phyloP scores from a whole-genome alignment of 2,888 invertebrate genomes.

The Formica aserva region DNA sequence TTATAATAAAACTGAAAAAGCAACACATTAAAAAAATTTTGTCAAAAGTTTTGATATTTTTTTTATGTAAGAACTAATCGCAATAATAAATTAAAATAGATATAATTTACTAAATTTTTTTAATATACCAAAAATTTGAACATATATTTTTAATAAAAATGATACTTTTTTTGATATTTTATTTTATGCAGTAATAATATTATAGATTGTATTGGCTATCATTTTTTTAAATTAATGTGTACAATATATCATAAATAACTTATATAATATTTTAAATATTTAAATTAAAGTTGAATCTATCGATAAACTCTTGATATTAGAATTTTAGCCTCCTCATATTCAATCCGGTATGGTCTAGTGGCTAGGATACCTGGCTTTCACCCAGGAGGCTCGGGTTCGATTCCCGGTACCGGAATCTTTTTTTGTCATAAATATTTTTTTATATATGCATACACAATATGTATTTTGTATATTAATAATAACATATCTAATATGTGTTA shows the following conservation, averaged over 20 bases:
- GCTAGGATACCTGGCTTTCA: conserved; percentile 89
- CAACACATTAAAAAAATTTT: background rate
- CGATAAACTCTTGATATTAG: background rate
- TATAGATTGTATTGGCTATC: background rate
- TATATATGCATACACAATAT: background rate
- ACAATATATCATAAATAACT: background rate
- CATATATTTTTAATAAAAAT: background rate
- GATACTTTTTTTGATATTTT: background rate
- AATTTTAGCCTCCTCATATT: background rate
- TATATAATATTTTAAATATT: conserved; percentile 5
- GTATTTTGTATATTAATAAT: background rate
- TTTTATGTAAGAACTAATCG: background rate
- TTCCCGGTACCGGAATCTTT: conserved; percentile 88
- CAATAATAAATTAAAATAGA: background rate
- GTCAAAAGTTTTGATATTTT: background rate
- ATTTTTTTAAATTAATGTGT: background rate
- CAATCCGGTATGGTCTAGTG: conserved; percentile 88
- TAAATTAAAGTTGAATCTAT: background rate
- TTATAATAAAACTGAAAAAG: background rate
- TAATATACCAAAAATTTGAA: background rate
- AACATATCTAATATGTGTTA: background rate
- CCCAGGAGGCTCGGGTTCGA: conserved; percentile 89
- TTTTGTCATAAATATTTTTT: background rate
- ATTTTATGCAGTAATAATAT: background rate
- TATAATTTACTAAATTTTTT: background rate